Evolutionary conservation across 1,140 invertebrate genomes (phyloP).

Genomic region (Bathynomus jamesi): DNA sequence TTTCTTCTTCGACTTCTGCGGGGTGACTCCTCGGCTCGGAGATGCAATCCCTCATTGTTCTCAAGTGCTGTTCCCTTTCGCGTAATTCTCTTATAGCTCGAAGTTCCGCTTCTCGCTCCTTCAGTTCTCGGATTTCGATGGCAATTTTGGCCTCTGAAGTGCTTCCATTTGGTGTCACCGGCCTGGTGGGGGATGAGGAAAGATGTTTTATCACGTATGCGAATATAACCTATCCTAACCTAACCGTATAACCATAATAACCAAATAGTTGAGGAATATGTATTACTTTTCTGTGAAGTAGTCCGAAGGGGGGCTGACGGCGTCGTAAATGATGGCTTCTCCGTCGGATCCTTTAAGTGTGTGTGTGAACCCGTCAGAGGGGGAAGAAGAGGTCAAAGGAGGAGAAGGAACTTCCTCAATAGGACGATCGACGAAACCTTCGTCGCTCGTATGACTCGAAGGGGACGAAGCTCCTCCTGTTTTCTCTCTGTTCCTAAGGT

Average conservation of each 20-base stretch:
- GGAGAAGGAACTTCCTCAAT: conserved; percentile 10
- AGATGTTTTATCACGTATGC: not conserved
- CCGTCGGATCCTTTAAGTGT: conserved; percentile 22
- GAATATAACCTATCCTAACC: not conserved
- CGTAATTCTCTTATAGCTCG: conserved; percentile 2
- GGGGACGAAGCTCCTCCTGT: conserved; percentile 22
- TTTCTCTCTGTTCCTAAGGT: conserved; percentile 9
- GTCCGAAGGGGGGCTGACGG: conserved; percentile 25
- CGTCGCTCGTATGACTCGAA: conserved; percentile 29
- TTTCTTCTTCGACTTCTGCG: conserved; percentile 3
- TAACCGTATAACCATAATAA: not conserved
- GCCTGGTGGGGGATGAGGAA: not conserved
- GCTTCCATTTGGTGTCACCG: conserved; percentile 6
- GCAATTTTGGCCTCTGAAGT: conserved; percentile 46
- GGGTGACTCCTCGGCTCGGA: not conserved
- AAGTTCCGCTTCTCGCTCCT: conserved; percentile 19
- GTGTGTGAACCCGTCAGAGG: conserved; percentile 18
- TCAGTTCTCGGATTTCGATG: conserved; percentile 45
- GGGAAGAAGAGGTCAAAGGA: conserved; percentile 3
- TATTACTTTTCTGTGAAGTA: conserved; percentile 12
- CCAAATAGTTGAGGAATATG: not conserved
- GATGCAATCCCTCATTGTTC: conserved; percentile 35
- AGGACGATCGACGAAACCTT: conserved; percentile 36
- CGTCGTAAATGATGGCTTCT: conserved; percentile 29
- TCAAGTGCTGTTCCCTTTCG: conserved; percentile 4